Base-by-base conservation (phyloP, 1,140 invertebrate genomes). In the Drosophila willistoni region DNA sequence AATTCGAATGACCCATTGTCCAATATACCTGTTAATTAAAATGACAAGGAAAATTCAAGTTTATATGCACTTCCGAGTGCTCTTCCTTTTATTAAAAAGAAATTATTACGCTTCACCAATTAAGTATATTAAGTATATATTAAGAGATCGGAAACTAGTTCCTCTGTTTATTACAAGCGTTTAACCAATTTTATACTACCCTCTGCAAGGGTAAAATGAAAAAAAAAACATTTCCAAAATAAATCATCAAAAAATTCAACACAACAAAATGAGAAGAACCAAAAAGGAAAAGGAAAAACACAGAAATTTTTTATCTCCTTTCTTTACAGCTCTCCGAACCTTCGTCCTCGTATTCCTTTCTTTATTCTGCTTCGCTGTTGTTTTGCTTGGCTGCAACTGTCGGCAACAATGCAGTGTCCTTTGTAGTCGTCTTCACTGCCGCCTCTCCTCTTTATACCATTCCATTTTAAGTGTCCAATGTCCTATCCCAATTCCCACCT, bases 361-460 rank as follows among this genome's bases (percentile, higher is more conserved):
- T 47, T 10, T 29, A 5, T n/a, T 14, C 36, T 29, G 4, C 41
- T 71, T 56, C 13, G 39, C 25, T 36, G 73, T 67, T 36, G 14
- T 59, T 73, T 71, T 82, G 69, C 71, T 78, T 81, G 79, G 72
- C 68, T 86, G 79, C 83, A 86, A 73, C 75, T 84, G 81, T 78
- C 81, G 68, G 63, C 77, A 76, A 74, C 77, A 76, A 75, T 84
- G 81, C 81, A 84, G 39, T 74, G 80, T 82, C 80, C 80, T 71
- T 67, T 68, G 61, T 61, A 29, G 25, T 13, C 51, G 22, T 44
- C 54, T 77, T 44, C 54, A 71, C 25, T 62, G 36, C 39, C 41
- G 62, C 55, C 36, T 33, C 71, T 51, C 29, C 71, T 12, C 17
- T 34, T 39, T 36, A 19, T 25, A 25, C 29, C 19, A 39, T 29